These are phyloP conservation scores for Toxotes lorentzi DNA, from an alignment of 2,797 vertebrate species.

Conservation along the genomic window DNA sequence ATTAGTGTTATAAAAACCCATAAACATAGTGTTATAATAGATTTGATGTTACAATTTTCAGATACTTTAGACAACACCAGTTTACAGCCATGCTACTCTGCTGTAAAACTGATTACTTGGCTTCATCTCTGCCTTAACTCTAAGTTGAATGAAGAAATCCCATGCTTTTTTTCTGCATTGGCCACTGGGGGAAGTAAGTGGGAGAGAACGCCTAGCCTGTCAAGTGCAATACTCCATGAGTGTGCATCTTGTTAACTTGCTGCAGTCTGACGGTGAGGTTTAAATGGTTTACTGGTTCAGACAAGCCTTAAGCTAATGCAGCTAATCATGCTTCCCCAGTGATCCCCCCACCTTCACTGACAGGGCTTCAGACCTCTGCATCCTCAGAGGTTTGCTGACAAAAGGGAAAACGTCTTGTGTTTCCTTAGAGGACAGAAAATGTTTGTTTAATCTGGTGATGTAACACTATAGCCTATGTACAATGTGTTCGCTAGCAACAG, in stretches of 20 bases:
- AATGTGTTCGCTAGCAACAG: background rate
- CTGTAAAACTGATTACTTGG: background rate
- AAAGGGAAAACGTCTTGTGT: slow-evolving; percentile 7
- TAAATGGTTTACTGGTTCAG: slow-evolving; percentile 74
- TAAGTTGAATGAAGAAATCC: background rate
- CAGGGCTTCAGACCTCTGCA: slow-evolving; percentile 35
- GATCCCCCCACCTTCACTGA: slow-evolving; percentile 42
- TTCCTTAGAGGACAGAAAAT: background rate
- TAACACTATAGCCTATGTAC: background rate
- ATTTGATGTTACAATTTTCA: background rate
- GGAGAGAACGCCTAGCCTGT: slow-evolving; percentile 21
- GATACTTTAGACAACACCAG: background rate
- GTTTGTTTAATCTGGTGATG: slow-evolving; percentile 5
- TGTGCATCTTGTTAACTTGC: slow-evolving; percentile 67
- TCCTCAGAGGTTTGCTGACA: slow-evolving; percentile 14
- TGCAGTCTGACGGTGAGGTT: slow-evolving; percentile 66
- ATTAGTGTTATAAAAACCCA: background rate
- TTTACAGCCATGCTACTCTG: background rate
- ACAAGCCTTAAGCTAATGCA: slow-evolving; percentile 60
- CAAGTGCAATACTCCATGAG: slow-evolving; percentile 36
- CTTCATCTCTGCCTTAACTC: background rate
- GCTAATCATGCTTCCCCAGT: slow-evolving; percentile 62
- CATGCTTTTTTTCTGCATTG: background rate
- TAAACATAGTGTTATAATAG: background rate
- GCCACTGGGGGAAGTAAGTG: background rate